These are phyloP conservation scores for Emmelina monodactyla DNA, from an alignment of 2,888 invertebrate genomes.

Conservation along the genomic window DNA sequence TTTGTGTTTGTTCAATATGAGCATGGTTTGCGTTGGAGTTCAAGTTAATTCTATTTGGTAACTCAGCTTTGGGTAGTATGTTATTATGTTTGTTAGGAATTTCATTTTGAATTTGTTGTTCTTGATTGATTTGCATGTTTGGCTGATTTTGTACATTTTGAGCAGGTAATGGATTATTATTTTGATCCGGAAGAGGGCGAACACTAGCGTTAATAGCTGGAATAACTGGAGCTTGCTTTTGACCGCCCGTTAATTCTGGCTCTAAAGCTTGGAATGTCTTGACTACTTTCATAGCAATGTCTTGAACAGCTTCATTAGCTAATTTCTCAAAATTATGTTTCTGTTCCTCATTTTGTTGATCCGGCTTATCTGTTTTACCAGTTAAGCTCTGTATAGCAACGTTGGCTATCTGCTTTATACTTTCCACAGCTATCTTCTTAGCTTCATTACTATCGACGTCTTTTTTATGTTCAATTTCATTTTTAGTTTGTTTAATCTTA, in stretches of 20 bases:
- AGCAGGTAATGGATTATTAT: not conserved
- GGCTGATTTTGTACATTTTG: conserved; percentile 8
- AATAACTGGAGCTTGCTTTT: not conserved
- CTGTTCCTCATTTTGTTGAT: conserved; percentile 15
- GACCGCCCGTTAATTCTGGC: conserved; percentile 1
- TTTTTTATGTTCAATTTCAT: conserved; percentile 55
- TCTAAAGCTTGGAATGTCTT: conserved; percentile 54
- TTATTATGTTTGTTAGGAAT: too few species aligned
- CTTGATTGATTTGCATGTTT: conserved; percentile 8
- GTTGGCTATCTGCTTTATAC: conserved; percentile 56
- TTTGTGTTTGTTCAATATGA: too few species aligned
- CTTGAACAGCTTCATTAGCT: conserved; percentile 45
- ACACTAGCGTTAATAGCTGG: not conserved
- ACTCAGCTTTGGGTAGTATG: too few species aligned
- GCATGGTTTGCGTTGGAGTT: too few species aligned
- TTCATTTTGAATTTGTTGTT: too few species aligned
- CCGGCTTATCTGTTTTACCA: conserved; percentile 44
- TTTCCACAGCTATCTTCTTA: conserved; percentile 57
- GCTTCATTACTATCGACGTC: conserved; percentile 47
- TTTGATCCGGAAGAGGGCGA: not conserved
- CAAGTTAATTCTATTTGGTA: too few species aligned
- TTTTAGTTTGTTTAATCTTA: conserved; percentile 65
- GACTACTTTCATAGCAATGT: conserved; percentile 54
- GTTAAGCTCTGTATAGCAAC: conserved; percentile 53
- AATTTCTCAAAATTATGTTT: conserved; percentile 21